Evolutionary conservation across 2,797 vertebrate genomes (phyloP), one percentile per base, ranked within the genome.

Genomic region (Serranus cabrilla): DNA sequence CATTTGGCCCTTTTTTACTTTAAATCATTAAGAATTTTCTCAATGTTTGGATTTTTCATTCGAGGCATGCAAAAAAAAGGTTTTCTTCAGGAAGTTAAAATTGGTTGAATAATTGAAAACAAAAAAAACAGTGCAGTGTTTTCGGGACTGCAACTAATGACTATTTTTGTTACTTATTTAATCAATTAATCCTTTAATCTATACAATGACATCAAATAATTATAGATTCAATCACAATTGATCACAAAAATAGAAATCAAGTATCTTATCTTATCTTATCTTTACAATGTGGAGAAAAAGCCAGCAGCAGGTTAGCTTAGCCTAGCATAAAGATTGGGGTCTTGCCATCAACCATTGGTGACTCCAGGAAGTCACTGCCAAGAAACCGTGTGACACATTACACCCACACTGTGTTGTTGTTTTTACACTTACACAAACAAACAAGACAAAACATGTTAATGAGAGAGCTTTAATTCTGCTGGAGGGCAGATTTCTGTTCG

Each of bases 301-400:
- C 27, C 20, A 46, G 25, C 12, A 6, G 21, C 23, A 60, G 23
- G n/a, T 21, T 43, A 60, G 20, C 14, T 57, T 47, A 47, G 42
- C 4, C 23, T 23, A 34, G 34, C 34, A 58, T n/a, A 39, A n/a
- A 21, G 10, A 34, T 13, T 34, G 10, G 2, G 18, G 6, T 18
- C 10, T 55, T 68, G 52, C 47, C 4, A 1, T 68, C n/a, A 79
- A 79, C 76, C 13, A 45, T 39, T 46, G 45, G 46, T 43, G 47
- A 71, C 62, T 66, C 67, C 18, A 55, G 23, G 25, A 67, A 34
- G 13, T 56, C 27, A 13, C 13, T 25, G 27, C 16, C 21, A 51
- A 51, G 47, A 40, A 39, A 51, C 23, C 50, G 47, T 51, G 14
- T 2, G 10, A 12, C 12, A 37, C 3, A 37, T n/a, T 18, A 55